Evolutionary conservation across 2,888 invertebrate species (phyloP).

Genomic region (Idaea biselata): DNA sequence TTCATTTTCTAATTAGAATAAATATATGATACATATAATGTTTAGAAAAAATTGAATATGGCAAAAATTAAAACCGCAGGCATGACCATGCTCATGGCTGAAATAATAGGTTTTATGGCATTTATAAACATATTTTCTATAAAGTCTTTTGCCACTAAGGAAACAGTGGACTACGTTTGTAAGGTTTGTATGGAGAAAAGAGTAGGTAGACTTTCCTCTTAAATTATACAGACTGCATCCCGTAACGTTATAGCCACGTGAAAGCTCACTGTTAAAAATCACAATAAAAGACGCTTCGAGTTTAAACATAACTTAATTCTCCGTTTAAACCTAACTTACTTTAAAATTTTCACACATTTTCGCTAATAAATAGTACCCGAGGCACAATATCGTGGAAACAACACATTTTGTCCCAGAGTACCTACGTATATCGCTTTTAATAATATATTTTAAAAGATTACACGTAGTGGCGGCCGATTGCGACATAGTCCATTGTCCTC

Average conservation of each 20-base stretch:
- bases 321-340: conserved; percentile 42
- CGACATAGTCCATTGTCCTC: conserved; percentile 56
- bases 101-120: too few relatives aligned
- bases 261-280: conserved; percentile 39
- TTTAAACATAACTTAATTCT: conserved; percentile 57
- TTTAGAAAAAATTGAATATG: too few relatives aligned
- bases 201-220: too few relatives aligned
- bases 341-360: conserved; percentile 53
- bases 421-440: conserved; percentile 55
- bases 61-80: too few relatives aligned
- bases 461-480: conserved; percentile 45
- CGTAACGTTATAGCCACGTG: conserved; percentile 30
- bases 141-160: too few relatives aligned
- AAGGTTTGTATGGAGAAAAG: too few relatives aligned
- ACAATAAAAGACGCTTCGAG: conserved; percentile 33
- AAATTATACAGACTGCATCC: conserved; percentile 29
- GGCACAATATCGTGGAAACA: conserved; percentile 56
- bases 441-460: conserved; percentile 62
- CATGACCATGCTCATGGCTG: too few relatives aligned
- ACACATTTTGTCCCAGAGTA: conserved; percentile 62
- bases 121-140: too few relatives aligned
- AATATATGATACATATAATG: too few relatives aligned
- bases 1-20: too few relatives aligned
- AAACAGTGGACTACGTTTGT: too few relatives aligned
- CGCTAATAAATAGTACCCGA: conserved; percentile 36